Percentiles rank a stretch among this genome's conserved stretches.
Conservation (phyloP, 92 coral and sea anemone genomes). For the Porites cylindrica region DNA sequence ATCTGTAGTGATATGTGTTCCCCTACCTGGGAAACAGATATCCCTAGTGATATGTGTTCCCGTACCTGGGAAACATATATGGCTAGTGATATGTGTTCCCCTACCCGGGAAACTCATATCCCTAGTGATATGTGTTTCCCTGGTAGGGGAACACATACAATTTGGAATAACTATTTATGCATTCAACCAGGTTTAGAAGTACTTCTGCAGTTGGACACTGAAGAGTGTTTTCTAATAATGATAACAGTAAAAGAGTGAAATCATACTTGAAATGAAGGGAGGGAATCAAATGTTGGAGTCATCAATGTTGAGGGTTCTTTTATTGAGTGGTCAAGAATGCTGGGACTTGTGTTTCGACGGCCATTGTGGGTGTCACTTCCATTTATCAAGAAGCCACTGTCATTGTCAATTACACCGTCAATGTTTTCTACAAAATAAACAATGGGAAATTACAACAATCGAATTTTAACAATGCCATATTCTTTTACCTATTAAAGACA, state of each 20-base stretch:
- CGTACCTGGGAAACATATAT: too few species aligned
- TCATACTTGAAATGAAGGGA: constrained; percentile 38
- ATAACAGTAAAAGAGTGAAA: background rate
- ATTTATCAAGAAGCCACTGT: background rate
- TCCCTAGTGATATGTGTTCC: too few species aligned
- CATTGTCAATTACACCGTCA: background rate
- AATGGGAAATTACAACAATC: background rate
- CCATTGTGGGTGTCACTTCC: background rate
- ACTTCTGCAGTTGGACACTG: background rate
- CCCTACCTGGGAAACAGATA: too few species aligned
- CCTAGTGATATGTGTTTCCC: too few species aligned
- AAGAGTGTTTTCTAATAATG: background rate
- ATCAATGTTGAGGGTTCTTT: constrained; percentile 21
- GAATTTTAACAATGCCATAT: background rate
- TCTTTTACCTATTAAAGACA: too few species aligned
- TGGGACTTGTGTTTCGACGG: background rate
- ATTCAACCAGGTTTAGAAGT: too few species aligned
- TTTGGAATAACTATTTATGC: too few species aligned
- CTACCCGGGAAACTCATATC: too few species aligned
- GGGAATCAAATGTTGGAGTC: constrained; percentile 33
- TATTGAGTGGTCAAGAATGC: background rate
- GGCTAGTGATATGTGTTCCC: too few species aligned
- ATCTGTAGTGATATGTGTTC: too few species aligned
- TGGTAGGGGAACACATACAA: too few species aligned
- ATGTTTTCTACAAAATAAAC: background rate